Percentiles rank a stretch among this genome's conserved stretches.
Conservation (phyloP, 2,888 invertebrate genomes). For the Salticus scenicus region DNA sequence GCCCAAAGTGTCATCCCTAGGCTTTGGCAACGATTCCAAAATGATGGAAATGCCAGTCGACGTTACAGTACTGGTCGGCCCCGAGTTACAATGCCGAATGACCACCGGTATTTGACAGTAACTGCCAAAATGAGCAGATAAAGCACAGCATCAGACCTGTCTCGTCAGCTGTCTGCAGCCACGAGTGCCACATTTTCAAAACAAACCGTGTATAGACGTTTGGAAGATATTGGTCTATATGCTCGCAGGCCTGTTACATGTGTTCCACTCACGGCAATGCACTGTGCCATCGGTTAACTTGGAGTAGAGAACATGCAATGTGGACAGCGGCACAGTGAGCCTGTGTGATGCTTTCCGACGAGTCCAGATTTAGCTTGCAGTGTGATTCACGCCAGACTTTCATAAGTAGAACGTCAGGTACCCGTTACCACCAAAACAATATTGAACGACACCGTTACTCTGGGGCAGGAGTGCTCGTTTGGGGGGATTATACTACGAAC, state of each 20-base stretch:
- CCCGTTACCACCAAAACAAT: not conserved
- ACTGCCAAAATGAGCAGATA: slow-evolving; percentile 21
- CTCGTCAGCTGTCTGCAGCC: slow-evolving; percentile 8
- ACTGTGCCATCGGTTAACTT: slow-evolving; percentile 6
- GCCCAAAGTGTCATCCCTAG: slow-evolving; percentile 12
- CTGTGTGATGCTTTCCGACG: not conserved
- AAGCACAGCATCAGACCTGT: slow-evolving; percentile 12
- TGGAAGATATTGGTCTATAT: not conserved
- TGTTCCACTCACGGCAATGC: slow-evolving; percentile 4
- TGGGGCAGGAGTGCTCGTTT: not conserved
- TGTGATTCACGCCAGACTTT: not conserved
- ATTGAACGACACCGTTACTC: not conserved
- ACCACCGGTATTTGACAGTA: slow-evolving; percentile 27
- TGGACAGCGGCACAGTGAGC: not conserved
- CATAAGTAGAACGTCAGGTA: not conserved
- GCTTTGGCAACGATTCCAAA: slow-evolving; percentile 22
- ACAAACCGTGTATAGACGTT: slow-evolving; percentile 2
- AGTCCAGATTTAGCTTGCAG: not conserved
- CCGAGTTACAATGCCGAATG: slow-evolving; percentile 28
- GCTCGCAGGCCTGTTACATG: slow-evolving; percentile 12
- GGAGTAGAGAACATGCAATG: not conserved
- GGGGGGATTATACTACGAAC: slow-evolving; percentile 5
- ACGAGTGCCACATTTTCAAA: slow-evolving; percentile 4
- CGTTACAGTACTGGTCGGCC: slow-evolving; percentile 18
- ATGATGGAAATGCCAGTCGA: slow-evolving; percentile 24